Base-by-base conservation (phyloP, 2,797 vertebrate species). In the Cossypha caffra region DNA sequence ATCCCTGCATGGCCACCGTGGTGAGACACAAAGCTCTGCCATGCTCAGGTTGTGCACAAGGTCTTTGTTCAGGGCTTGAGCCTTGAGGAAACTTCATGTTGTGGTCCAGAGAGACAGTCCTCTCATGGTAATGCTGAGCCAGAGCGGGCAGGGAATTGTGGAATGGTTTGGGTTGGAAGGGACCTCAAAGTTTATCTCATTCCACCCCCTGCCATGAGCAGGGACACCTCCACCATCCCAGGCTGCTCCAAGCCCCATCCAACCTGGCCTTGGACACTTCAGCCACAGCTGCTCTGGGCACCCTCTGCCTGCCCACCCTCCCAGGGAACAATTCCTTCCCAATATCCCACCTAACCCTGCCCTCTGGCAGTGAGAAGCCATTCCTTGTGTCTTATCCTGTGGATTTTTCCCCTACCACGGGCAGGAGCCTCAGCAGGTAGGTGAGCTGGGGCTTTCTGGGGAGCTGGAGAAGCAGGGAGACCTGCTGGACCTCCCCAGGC, bases 141-240 rank as follows among this genome's bases (percentile, higher is more conserved):
- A 64, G 10, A 52, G 11, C 1, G 11, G n/a, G 33, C 17, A 6
- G 25, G n/a, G 64, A 58, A 23, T 14, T 1, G 0, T 5, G 9
- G 63, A 63, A 18, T 38, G 43, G 42, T n/a, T 55, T 68, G 42
- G 8, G 5, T 63, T 33, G 8, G n/a, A 63, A 50, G 11, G 7
- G 24, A 57, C 35, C 28, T 76, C 14, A 43, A 50, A 62, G 16
- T 3, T 29, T 28, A 25, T 20, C 19, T 1, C 1, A 0, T 43
- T 0, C 42, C 7, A 31, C 7, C 20, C 20, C 4, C 5, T 18
- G 33, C 10, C 31, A n/a, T 17, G 35, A n/a, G 19, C 55, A 88
- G 31, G 23, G 42, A 55, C 71, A 50, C 6, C 19, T 75, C 0
- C 42, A 15, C 55, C 9, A 0, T 0, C 13, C 16, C 50, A 62